Evolutionary conservation across 2,888 invertebrate species (phyloP), one percentile per base, ranked within the genome.

Genomic region (Hypomecis punctinalis): DNA sequence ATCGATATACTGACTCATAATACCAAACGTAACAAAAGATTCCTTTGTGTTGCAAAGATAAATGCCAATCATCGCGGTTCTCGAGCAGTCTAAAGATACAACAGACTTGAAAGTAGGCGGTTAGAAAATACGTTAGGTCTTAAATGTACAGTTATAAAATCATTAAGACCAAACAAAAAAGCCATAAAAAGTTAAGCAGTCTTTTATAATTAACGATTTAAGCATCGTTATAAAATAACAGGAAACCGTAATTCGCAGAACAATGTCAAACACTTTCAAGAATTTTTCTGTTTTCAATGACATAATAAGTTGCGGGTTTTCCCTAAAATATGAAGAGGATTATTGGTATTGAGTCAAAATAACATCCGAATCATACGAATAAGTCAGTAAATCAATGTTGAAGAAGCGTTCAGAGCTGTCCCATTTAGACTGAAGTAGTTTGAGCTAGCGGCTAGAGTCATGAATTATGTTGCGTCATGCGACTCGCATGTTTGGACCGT

Each of bases 21-120:
- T 75, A 75, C 77, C 76, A 75, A 52, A 40, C 77, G 76, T 76
- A 72, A 81, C 76, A 83, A 85, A 81, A 77, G 76, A 78, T 77
- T 76, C 76, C 80, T 80, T 82, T 81, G 78, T 82, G 76, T 79
- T 61, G 49, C 69, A 68, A 74, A 78, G 75, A 75, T 82, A 82
- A 82, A 82, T 72, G 81, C 82, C 79, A 83, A 85, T 85, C 83
- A 83, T 80, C 75, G 76, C 72, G 71, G 77, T 77, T 78, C 74
- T 69, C 70, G 74, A 67, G 70, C 69, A 68, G 76, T 72, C 70
- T 73, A 72, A 66, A 62, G 63, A 60, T 45, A 55, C 53, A 51
- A 53, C 54, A 58, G 67, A 66, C 61, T 69, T 64, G 69, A 73
- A 75, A 77, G 74, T 74, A 70, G 53, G 59, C 46, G 64, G 61